These are phyloP conservation scores for Caretta caretta DNA, from an alignment of 2,113 vertebrate genomes.

Conservation along the genomic window DNA sequence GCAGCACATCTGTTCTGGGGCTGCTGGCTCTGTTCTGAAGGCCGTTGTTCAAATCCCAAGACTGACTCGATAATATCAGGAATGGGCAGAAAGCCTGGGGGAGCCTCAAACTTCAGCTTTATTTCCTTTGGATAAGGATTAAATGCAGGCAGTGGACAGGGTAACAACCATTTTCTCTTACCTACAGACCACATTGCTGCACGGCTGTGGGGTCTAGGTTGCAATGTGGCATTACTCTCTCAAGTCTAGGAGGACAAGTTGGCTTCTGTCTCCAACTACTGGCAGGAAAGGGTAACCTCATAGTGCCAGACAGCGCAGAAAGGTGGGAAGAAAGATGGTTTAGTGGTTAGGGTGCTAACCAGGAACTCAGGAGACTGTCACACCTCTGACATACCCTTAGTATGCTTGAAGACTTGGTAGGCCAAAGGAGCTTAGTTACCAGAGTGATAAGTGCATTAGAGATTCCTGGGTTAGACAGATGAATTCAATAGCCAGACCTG, in stretches of 20 bases:
- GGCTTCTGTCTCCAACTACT: background rate
- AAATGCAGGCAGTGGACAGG: fast-evolving
- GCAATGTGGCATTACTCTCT: background rate
- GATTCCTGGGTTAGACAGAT: background rate
- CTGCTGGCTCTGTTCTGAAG: fast-evolving
- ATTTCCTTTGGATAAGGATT: fast-evolving
- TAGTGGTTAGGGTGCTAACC: background rate
- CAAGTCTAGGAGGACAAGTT: background rate
- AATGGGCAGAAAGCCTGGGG: fast-evolving
- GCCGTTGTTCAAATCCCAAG: background rate
- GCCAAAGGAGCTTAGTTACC: background rate
- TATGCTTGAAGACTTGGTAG: background rate
- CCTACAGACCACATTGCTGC: fast-evolving
- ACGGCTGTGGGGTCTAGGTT: fast-evolving
- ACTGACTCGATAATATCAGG: fast-evolving
- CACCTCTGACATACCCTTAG: background rate
- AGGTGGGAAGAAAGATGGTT: background rate
- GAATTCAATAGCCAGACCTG: background rate
- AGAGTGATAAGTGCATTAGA: background rate
- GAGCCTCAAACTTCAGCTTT: background rate
- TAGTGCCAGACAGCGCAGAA: background rate
- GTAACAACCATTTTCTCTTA: fast-evolving
- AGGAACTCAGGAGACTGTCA: background rate
- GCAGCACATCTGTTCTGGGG: background rate
- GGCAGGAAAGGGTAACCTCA: background rate